Evolutionary conservation across 2,888 invertebrate genomes (phyloP), one percentile per base, ranked within the genome.

Genomic region (Microctonus hyperodae): DNA sequence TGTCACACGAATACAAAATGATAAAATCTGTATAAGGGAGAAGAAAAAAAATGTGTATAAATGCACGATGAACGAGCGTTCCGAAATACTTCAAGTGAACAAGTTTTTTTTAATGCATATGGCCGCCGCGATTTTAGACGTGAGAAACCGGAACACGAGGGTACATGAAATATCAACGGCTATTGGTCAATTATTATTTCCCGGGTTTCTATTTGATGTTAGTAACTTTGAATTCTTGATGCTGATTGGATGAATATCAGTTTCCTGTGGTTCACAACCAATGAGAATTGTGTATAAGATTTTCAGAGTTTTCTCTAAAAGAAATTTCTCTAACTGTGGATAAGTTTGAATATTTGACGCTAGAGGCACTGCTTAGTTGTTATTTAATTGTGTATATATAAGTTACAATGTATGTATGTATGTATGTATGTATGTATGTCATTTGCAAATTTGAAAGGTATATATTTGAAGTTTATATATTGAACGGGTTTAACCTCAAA

Each of bases 1-100:
- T 63, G 59, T 53, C 63, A 61, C 67, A 65, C 68, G 68, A 65
- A 69, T 68, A 68, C 71, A 64, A 69, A 57, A 69, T 69, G 64
- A 66, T 69, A 62, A 13, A 20, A 48, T 37, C 33, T 16, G 51
- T 40, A 40, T 40, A 59, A 63, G 69, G 65, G 65, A 67, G 55
- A 60, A 57, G 33, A 70, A 67, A 69, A 63, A 48, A 44, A 69
- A 64, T n/a, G n/a, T n/a, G n/a, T n/a, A n/a, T n/a, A n/a, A n/a
- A n/a, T n/a, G n/a, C n/a, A n/a, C 55, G 64, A 53, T 62, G 59
- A 70, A 62, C 44, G 60, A 48, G 68, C 64, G 69, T 68, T 69
- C 59, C 68, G 63, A 69, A 68, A 68, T 57, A 59, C 67, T 33
- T n/a, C 55, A 55, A 55, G 55, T 55, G 55, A 20, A 55, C 33